Evolutionary conservation across 2,888 invertebrate species (phyloP).

Genomic region (Sphaerophoria taeniata): DNA sequence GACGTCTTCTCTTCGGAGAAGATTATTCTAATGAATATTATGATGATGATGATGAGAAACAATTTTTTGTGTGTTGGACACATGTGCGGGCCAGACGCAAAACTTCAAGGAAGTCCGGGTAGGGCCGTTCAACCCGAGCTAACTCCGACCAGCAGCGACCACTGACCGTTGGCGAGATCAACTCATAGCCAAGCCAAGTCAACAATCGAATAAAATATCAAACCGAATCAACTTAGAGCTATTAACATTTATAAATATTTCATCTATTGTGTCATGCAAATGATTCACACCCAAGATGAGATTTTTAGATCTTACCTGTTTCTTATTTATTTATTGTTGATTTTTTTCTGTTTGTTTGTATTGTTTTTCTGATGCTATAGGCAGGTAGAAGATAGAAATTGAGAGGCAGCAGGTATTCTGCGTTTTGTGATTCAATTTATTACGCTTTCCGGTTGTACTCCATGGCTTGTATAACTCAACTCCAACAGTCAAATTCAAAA

Average conservation of each 20-base stretch:
- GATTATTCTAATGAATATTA: slow-evolving; percentile 21
- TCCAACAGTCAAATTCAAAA: slow-evolving; percentile 36
- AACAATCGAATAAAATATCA: background rate
- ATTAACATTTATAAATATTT: slow-evolving; percentile 68
- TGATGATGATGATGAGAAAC: slow-evolving; percentile 23
- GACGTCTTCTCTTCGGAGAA: background rate
- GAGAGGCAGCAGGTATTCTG: slow-evolving; percentile 34
- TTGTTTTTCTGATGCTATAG: background rate
- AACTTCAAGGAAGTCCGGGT: slow-evolving; percentile 73
- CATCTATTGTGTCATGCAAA: slow-evolving; percentile 72
- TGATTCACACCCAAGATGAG: slow-evolving; percentile 66
- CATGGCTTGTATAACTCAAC: slow-evolving; percentile 54
- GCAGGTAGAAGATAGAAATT: background rate
- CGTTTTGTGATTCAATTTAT: slow-evolving; percentile 51
- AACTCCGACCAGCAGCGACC: too few species aligned
- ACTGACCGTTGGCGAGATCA: too few species aligned
- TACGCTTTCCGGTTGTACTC: slow-evolving; percentile 65
- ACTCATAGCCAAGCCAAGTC: background rate
- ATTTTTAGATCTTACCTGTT: slow-evolving; percentile 69
- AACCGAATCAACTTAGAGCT: slow-evolving; percentile 19
- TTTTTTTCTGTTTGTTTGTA: too few species aligned
- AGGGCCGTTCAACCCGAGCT: slow-evolving; percentile 65
- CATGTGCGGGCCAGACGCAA: slow-evolving; percentile 13
- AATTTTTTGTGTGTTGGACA: background rate
- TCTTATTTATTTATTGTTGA: slow-evolving; percentile 23